Conservation (phyloP, 1,140 invertebrate genomes). For the Drosophila novamexicana region DNA sequence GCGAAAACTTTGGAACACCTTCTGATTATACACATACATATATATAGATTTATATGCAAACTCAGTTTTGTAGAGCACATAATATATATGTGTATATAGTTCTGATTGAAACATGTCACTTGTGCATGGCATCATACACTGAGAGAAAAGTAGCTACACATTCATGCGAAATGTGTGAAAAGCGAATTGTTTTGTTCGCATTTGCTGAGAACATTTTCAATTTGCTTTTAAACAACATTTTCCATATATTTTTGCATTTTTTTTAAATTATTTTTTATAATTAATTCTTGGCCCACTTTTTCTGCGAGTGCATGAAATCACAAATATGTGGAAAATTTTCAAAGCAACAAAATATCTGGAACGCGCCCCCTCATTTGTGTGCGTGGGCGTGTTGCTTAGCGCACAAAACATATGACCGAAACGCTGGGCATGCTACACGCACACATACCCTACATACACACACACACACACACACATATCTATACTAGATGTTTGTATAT, state of each 20-base stretch:
- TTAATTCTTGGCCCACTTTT: background rate
- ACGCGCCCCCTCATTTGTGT: slow-evolving; percentile 32
- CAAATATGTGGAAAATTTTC: slow-evolving; percentile 31
- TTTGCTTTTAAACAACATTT: no score
- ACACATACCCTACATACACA: background rate
- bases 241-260: background rate
- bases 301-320: slow-evolving; percentile 1
- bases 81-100: background rate
- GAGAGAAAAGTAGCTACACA: background rate
- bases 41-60: slow-evolving; percentile 1
- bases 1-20: background rate
- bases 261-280: background rate
- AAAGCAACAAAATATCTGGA: slow-evolving; percentile 12
- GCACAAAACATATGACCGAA: slow-evolving; percentile 9
- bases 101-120: slow-evolving; percentile 14
- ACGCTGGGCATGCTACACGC: background rate
- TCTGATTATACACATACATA: slow-evolving; percentile 3
- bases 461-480: background rate
- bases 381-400: slow-evolving; percentile 34
- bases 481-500: slow-evolving; percentile 9
- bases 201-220: no score
- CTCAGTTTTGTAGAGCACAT: no score
- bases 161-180: no score
- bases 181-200: no score
- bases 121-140: background rate